Percentiles rank a stretch among this genome's conserved stretches.
phyloP scores from a whole-genome alignment of 1,140 invertebrate genomes.

The Cydia pomonella region DNA sequence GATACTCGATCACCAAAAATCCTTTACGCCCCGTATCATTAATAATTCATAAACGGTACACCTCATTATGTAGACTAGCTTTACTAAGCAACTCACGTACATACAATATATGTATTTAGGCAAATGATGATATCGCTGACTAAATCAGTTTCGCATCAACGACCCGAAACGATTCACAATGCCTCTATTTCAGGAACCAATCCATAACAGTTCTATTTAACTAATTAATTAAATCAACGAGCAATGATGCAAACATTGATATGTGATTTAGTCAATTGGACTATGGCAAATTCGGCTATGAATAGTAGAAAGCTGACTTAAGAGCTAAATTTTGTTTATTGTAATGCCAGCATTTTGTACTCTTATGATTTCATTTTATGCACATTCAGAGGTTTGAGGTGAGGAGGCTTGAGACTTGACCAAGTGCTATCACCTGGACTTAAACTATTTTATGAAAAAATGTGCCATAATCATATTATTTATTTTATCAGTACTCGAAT shows the following conservation, averaged over 20 bases:
- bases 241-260: constrained; percentile 18
- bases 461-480: no score
- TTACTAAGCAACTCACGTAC: constrained; percentile 15
- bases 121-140: constrained; percentile 30
- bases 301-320: constrained; percentile 1
- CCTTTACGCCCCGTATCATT: background rate
- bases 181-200: constrained; percentile 21
- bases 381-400: no score
- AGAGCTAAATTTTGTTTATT: background rate
- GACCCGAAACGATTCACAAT: constrained; percentile 32
- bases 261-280: constrained; percentile 25
- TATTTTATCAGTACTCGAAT: no score
- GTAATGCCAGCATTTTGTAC: background rate
- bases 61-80: background rate
- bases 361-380: no score
- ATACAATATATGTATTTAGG: constrained; percentile 30
- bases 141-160: constrained; percentile 26
- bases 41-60: constrained; percentile 23
- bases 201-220: constrained; percentile 17
- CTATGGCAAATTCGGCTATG: constrained; percentile 4
- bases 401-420: no score
- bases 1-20: background rate
- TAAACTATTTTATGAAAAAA: no score
- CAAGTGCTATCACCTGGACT: no score
- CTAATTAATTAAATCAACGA: constrained; percentile 28